A percentile compares a stretch with the other conserved stretches of the same genome.
Conservation (phyloP, 2,888 invertebrate species). For the Venustoraphidia nigricollis region DNA sequence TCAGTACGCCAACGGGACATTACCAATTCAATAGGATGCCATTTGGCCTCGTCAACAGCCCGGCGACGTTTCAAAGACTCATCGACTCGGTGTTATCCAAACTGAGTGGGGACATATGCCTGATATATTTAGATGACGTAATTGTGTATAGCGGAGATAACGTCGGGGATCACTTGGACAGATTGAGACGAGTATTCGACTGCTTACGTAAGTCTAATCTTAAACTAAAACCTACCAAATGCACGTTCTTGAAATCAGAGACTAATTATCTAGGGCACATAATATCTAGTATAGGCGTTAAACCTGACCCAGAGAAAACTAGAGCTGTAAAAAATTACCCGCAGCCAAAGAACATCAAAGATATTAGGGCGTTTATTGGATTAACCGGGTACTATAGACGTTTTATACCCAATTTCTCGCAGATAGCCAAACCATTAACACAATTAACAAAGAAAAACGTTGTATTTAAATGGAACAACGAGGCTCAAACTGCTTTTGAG, state of each 20-base stretch:
- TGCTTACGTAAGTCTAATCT: constrained; percentile 7
- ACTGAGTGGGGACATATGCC: constrained; percentile 14
- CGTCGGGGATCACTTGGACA: constrained; percentile 8
- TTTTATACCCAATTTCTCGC: constrained; percentile 10
- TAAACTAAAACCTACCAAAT: constrained; percentile 9
- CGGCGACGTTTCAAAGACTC: constrained; percentile 17
- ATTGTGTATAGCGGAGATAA: constrained; percentile 12
- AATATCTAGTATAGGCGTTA: neutral
- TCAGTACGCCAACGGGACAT: constrained; percentile 17
- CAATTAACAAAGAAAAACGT: constrained; percentile 5
- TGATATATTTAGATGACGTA: constrained; percentile 13
- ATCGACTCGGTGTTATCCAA: constrained; percentile 16
- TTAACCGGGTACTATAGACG: constrained; percentile 12
- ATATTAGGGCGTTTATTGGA: constrained; percentile 10
- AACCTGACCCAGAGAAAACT: constrained; percentile 5
- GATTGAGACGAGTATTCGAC: constrained; percentile 6
- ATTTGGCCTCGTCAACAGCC: constrained; percentile 18
- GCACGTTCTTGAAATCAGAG: constrained; percentile 11
- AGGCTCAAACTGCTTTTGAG: constrained; percentile 9
- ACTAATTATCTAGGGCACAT: constrained; percentile 11
- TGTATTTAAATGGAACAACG: constrained; percentile 8
- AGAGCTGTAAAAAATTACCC: constrained; percentile 11
- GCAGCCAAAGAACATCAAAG: constrained; percentile 10
- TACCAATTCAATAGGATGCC: constrained; percentile 17
- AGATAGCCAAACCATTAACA: constrained; percentile 10